These are phyloP conservation scores for Steatocranus sp. DNA, from an alignment of 2,797 vertebrate species.

Conservation along the genomic window DNA sequence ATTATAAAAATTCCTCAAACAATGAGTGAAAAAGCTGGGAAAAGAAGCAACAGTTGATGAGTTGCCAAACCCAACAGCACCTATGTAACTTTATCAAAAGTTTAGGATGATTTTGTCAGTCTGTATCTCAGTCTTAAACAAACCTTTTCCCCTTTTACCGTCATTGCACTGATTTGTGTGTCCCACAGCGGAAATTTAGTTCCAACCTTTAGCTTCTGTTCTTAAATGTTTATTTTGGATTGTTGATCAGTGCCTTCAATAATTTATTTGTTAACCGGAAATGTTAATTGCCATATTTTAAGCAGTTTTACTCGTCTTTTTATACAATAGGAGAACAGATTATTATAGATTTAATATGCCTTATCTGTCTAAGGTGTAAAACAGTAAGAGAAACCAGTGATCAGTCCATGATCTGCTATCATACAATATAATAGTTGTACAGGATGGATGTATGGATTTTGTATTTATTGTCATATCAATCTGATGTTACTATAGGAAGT, in stretches of 20 bases:
- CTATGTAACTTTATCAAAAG: background rate
- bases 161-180: background rate
- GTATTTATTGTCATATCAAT: constrained; percentile 15
- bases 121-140: no score
- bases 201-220: background rate
- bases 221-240: background rate
- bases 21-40: background rate
- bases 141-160: fast-evolving
- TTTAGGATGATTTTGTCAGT: background rate
- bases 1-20: background rate
- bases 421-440: background rate
- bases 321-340: background rate
- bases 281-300: background rate
- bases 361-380: background rate
- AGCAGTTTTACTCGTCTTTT: background rate
- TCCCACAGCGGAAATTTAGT: background rate
- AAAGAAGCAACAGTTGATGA: background rate
- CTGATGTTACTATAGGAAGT: background rate
- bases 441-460: constrained; percentile 15
- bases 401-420: constrained; percentile 22
- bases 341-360: background rate
- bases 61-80: background rate
- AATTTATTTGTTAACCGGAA: background rate
- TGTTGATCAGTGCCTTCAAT: background rate
- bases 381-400: background rate